Evolutionary conservation across 2,888 invertebrate species (phyloP), one percentile per base, ranked within the genome.

Genomic region (Agonopterix arenella): DNA sequence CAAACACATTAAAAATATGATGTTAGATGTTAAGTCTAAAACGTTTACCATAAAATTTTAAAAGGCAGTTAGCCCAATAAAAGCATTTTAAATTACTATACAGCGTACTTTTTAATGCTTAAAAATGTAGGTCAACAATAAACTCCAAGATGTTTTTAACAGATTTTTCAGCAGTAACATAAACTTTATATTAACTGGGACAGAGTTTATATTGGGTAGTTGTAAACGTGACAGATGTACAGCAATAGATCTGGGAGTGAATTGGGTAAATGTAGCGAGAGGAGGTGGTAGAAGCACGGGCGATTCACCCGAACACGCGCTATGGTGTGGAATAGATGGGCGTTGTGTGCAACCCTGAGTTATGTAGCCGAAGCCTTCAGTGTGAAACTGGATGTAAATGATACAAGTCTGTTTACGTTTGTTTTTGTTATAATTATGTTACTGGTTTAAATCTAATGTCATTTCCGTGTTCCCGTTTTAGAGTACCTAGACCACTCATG

Each of bases 1-100:
- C 70, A 82, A 79, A 76, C 74, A 64, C 51, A 37, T 38, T 43
- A 54, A 28, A 71, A 61, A 71, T 72, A 71, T 74, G 72, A 72
- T 52, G 50, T 59, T 55, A 53, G 11, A 11, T 52, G 55, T 44
- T 51, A 11, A 37, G 44, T 46, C 28, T 13, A 8, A 44, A 47
- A 50, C 47, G 47, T 41, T 43, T 36, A 10, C 49, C 36, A 46
- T 50, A 44, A 44, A 18, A 38, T 10, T 51, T 42, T 47, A 36
- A 45, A 45, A 47, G 36, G 47, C 47, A 11, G 36, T 50, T 49
- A 49, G 36, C 49, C 49, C 45, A 49, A 9, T 49, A 49, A 45
- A 46, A 41, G 36, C n/a, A 9, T 11, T 11, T 40, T 28, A 28
- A 44, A 48, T 8, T 40, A 48, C 36, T 11, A 11, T 38, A 42